Evolutionary conservation across 2,888 invertebrate genomes (phyloP), one percentile per base, ranked within the genome.

Genomic region (Pterostichus madidus): DNA sequence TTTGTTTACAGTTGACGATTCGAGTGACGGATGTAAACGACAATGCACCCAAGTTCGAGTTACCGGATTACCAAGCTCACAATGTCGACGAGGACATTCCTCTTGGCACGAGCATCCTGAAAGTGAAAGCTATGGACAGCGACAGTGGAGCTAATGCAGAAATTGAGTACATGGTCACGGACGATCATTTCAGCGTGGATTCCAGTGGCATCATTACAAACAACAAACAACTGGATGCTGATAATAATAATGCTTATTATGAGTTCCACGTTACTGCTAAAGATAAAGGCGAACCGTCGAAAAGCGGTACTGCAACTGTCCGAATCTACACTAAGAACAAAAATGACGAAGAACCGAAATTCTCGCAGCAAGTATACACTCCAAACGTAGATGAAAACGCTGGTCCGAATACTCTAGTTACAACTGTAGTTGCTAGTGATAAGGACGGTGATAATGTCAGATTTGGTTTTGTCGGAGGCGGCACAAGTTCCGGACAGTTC

Each of bases 241-340:
- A 98, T 89, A 98, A 98, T 88, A 98, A 98, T 88, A 98, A 98
- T 89, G 98, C 98, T 59, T 98, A 98, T 90, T 98, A 98, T 88
- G 98, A 99, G 89, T 98, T 99, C 88, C 93, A 93, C 39, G 98
- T 99, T 24, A 97, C 97, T 2, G 98, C 98, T 7, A 97, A 96
- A 89, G 99, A 99, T 88, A 97, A 97, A 90, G 99, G 99, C 5
- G 96, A 97, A 89, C 98, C 98, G 0, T 93, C 97, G 0, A 96
- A 96, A 89, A 97, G 96, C 0, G 98, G 98, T 71, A 96, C 96
- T 0, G 98, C 98, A 0, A 98, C 97, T 0, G 98, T 99, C 13
- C 93, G 98, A 83, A 95, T 99, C 83, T 98, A 98, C 88, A 98
- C 98, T n/a, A 98, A 98, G 88, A 99, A 99, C 88, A 98, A 98